Percentiles rank a stretch among this genome's conserved stretches.
Conservation (phyloP, 2,797 vertebrate species). For the Esox masquinongy region DNA sequence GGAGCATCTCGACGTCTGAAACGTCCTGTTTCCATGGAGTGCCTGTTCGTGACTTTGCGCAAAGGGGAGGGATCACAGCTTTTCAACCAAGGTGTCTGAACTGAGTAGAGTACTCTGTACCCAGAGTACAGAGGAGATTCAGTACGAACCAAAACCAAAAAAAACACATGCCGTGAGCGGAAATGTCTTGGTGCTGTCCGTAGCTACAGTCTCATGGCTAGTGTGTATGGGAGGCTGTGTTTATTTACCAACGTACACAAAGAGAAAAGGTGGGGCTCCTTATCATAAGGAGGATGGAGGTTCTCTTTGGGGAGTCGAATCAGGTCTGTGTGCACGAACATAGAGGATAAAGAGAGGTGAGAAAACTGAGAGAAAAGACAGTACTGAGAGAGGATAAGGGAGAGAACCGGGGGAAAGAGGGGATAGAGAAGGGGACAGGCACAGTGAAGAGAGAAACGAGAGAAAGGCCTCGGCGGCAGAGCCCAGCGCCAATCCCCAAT, state of each 20-base stretch:
- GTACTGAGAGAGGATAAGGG: background rate
- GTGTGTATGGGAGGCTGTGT: too few species aligned
- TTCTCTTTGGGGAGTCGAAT: background rate
- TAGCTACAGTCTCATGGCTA: too few species aligned
- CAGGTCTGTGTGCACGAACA: background rate
- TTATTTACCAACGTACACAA: background rate
- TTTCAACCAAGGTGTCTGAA: too few species aligned
- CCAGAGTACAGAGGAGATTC: too few species aligned
- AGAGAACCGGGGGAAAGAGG: background rate
- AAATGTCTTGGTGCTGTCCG: too few species aligned
- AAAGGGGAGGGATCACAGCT: background rate
- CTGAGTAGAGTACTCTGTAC: too few species aligned
- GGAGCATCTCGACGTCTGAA: background rate
- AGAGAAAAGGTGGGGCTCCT: background rate
- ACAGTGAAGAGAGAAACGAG: background rate
- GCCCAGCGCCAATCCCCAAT: constrained; percentile 24
- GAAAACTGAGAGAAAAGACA: background rate
- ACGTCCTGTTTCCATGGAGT: background rate
- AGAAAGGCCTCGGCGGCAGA: background rate
- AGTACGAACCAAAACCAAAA: too few species aligned
- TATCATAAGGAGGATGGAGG: background rate
- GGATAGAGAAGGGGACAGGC: background rate
- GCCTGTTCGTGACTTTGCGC: background rate
- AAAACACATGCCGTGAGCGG: too few species aligned
- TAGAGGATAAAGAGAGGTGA: background rate